Percentiles rank a stretch among this genome's conserved stretches.
Evolutionary conservation across 35 echinoderm and acorn worm species (phyloP).

Genomic region (Patiria miniata): DNA sequence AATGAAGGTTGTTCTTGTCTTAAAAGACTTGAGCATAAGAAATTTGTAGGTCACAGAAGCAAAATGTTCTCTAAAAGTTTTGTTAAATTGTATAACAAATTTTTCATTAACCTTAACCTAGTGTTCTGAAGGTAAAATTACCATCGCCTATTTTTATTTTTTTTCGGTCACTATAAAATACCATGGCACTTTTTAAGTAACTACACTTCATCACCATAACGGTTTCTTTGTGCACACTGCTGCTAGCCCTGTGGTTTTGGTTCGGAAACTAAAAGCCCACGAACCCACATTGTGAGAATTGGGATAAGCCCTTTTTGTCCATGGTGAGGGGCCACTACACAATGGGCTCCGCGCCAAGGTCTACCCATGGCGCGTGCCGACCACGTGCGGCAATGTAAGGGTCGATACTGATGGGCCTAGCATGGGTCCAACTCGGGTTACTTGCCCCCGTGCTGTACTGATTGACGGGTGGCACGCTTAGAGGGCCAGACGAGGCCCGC

Average conservation of each 20-base stretch:
- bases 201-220: not conserved
- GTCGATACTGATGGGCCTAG: not conserved
- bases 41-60: no score
- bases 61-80: no score
- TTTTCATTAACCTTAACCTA: no score
- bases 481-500: not conserved
- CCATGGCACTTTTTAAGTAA: no score
- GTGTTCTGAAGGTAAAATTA: no score
- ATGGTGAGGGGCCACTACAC: conserved; percentile 8
- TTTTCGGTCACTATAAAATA: no score
- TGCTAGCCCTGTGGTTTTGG: not conserved
- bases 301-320: conserved; percentile 5
- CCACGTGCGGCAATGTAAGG: not conserved
- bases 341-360: conserved; percentile 17
- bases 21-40: no score
- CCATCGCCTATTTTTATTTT: no score
- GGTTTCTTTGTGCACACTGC: conserved; percentile 17
- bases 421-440: conserved; percentile 27
- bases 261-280: not conserved
- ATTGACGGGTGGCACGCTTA: conserved; percentile 19
- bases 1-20: no score
- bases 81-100: no score
- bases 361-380: not conserved
- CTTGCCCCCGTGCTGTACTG: not conserved
- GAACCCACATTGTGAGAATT: not conserved